Percentiles rank a stretch among this genome's conserved stretches.
phyloP scores from a whole-genome alignment of 2,113 vertebrate genomes.

The Crypturellus undulatus region DNA sequence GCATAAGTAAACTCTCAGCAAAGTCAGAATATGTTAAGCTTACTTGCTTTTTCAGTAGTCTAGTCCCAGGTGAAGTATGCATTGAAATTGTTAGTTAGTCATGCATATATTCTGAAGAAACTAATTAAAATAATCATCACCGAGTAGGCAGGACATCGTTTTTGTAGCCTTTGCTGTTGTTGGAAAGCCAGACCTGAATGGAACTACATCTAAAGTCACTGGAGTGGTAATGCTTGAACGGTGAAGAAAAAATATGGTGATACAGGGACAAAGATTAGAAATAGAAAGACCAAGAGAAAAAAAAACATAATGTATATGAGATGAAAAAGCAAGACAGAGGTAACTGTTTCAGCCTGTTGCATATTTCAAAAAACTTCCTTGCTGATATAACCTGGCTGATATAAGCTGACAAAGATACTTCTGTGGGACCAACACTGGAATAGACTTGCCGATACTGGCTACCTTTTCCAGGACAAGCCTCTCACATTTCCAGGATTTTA shows the following conservation, averaged over 20 bases:
- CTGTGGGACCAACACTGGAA: not conserved
- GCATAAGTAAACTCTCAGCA: not conserved
- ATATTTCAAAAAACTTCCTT: not conserved
- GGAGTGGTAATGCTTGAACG: not conserved
- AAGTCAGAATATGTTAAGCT: not conserved
- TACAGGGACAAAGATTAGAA: not conserved
- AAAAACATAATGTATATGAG: not conserved
- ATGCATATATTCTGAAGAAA: not conserved
- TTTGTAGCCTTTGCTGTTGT: not conserved
- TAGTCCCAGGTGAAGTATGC: not conserved
- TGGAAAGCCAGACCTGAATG: not conserved
- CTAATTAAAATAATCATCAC: not conserved
- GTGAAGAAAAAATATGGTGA: not conserved
- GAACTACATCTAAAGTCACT: not conserved
- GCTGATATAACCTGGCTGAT: not conserved
- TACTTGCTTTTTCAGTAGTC: not conserved
- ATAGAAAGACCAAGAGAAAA: not conserved
- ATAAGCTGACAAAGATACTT: not conserved
- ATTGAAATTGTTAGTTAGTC: not conserved
- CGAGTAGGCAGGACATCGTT: not conserved
- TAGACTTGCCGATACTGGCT: not conserved
- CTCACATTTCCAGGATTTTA: not conserved
- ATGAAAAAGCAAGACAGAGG: not conserved
- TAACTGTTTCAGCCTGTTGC: not conserved
- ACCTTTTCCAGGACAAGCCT: not conserved